These are phyloP conservation scores for Camponotus fellah DNA, from an alignment of 2,888 invertebrate species.

Conservation along the genomic window DNA sequence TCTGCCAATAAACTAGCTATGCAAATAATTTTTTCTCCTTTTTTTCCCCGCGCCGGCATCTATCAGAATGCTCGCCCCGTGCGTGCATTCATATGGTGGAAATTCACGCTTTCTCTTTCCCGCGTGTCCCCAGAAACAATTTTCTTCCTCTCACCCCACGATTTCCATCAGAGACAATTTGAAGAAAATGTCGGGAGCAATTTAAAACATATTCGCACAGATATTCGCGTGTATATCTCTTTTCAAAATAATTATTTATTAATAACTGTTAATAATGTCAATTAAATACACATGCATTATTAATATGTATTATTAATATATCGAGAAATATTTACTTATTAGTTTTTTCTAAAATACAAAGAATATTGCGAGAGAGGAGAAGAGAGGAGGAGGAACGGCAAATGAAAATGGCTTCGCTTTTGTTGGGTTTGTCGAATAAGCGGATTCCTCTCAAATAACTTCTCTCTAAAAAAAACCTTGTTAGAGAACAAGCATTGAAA, in stretches of 20 bases:
- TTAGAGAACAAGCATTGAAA: slow-evolving; percentile 8
- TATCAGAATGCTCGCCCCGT: slow-evolving; percentile 48
- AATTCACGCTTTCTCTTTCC: slow-evolving; percentile 60
- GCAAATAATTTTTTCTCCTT: slow-evolving; percentile 69
- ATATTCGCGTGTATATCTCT: neutral
- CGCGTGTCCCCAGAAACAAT: slow-evolving; percentile 60
- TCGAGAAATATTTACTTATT: neutral
- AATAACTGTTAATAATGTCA: neutral
- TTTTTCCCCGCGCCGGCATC: slow-evolving; percentile 32
- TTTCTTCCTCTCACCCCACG: slow-evolving; percentile 48
- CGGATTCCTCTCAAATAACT: neutral
- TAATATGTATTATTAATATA: slow-evolving; percentile 8
- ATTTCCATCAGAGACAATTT: neutral
- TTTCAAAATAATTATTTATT: neutral
- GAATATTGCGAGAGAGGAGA: neutral
- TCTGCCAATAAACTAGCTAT: slow-evolving; percentile 67
- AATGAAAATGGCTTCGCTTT: neutral
- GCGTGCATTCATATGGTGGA: slow-evolving; percentile 58
- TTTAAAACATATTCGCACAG: neutral
- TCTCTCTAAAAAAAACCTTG: neutral
- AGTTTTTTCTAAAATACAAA: neutral
- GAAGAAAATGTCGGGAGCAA: neutral
- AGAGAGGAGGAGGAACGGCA: neutral
- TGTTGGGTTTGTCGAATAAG: neutral
- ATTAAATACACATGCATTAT: neutral